Evolutionary conservation across 1,140 invertebrate species (phyloP), one percentile per base, ranked within the genome.

Genomic region (Procambarus virginalis): DNA sequence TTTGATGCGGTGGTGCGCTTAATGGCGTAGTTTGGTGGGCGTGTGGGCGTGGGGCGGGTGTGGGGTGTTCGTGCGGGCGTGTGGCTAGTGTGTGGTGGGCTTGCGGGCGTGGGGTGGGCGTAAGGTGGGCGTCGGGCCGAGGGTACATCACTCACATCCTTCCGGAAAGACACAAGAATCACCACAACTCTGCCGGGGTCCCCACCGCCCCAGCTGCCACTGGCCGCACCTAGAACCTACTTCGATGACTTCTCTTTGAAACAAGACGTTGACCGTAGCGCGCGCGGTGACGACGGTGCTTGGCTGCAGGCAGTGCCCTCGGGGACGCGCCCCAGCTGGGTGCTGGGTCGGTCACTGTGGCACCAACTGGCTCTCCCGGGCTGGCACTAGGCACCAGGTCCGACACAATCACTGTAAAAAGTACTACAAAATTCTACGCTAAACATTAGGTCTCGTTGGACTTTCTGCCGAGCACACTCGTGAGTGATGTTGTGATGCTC

Each of bases 371-470:
- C 68, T 5, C 49, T 77, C 73, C 68, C 58, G 70, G 8, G 70
- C 49, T 76, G 51, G 22, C 49, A 85, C 84, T 60, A 77, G 8
- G 73, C 73, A 60, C 84, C 84, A 85, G 84, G 84, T 77, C 84
- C 84, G 14, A 85, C 84, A 77, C 84, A 85, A 77, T 85, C 84
- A 60, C 84, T 85, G 75, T 77, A 85, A 51, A 80, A 80, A 80
- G 84, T 85, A 22, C 68, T 60, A 76, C 46, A 51, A 75, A 20
- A 49, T 45, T 85, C 49, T 77, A 76, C 73, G 84, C 45, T 77
- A 76, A 85, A 85, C 84, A 85, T 85, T 55, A 77, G 73, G 73
- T 85, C 55, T 75, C 10, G 6, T 45, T 85, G 17, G 68, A 73
- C 68, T 73, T 9, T 22, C 68, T 73, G n/a, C n/a, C 34, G 68